A percentile compares a stretch with the other conserved stretches of the same genome.
phyloP scores from a whole-genome alignment of 2,888 invertebrate genomes.

The Ryuthela nishihirai region DNA sequence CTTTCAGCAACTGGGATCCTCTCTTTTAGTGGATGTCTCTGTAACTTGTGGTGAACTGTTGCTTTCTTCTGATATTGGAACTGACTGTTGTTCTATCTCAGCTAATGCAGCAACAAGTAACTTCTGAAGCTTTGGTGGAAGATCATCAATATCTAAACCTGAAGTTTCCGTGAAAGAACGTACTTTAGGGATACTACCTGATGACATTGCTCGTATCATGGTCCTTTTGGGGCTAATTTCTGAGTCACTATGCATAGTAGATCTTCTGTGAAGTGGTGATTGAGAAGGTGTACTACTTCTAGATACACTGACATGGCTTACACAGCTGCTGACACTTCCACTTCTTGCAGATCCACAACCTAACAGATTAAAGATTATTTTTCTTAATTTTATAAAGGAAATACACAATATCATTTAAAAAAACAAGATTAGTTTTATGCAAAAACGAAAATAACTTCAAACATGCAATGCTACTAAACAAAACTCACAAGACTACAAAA shows the following conservation, averaged over 20 bases:
- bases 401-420: not conserved
- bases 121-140: slow-evolving; percentile 27
- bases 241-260: slow-evolving; percentile 25
- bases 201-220: not conserved
- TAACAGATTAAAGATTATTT: not conserved
- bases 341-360: slow-evolving; percentile 6
- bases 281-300: slow-evolving; percentile 14
- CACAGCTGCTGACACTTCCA: slow-evolving; percentile 28
- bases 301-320: slow-evolving; percentile 25
- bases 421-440: too few relatives aligned
- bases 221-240: slow-evolving; percentile 21
- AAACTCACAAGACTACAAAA: too few relatives aligned
- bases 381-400: not conserved
- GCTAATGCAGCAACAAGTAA: slow-evolving; percentile 26
- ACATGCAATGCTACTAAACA: too few relatives aligned
- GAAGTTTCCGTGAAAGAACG: slow-evolving; percentile 12
- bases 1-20: too few relatives aligned
- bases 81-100: slow-evolving; percentile 19
- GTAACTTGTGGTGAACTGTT: too few relatives aligned
- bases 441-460: too few relatives aligned
- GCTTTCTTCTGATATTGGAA: too few relatives aligned
- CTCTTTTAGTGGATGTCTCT: too few relatives aligned
- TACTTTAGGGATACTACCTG: not conserved
- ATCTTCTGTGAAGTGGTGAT: slow-evolving; percentile 10
- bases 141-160: slow-evolving; percentile 24